Conservation (phyloP, 2,113 vertebrate species). For the Tyrannus savana region DNA sequence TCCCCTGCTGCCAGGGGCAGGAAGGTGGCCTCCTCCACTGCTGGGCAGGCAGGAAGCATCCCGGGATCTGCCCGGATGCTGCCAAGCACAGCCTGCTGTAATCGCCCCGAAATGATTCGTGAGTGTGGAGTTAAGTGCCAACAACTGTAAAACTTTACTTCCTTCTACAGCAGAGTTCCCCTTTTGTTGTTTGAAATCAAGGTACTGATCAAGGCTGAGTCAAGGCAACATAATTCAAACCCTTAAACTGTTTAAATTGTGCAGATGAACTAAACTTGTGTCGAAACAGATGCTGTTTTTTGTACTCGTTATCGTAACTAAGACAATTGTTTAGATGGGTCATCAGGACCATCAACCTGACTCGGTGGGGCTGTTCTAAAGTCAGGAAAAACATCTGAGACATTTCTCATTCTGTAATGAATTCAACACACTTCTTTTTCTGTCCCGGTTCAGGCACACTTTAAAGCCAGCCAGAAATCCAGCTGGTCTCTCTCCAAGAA, state of each 20-base stretch:
- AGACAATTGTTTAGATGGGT: not conserved
- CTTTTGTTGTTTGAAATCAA: not conserved
- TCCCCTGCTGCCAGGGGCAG: not conserved
- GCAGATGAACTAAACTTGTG: not conserved
- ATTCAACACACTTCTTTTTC: not conserved
- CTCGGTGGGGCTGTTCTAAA: not conserved
- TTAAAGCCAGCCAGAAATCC: not conserved
- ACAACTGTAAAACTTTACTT: not conserved
- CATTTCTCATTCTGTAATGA: not conserved
- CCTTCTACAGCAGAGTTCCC: not conserved
- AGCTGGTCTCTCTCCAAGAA: not conserved
- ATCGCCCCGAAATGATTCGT: fast-evolving
- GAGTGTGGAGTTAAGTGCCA: not conserved
- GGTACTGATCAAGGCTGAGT: not conserved
- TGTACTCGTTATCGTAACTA: not conserved
- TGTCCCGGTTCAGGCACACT: not conserved
- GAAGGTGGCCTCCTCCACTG: not conserved
- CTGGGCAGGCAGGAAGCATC: not conserved
- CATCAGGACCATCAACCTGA: not conserved
- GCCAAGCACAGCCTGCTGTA: not conserved
- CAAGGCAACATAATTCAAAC: not conserved
- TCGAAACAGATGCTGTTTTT: not conserved
- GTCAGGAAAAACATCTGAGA: not conserved
- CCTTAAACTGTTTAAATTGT: not conserved
- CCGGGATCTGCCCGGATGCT: not conserved